phyloP scores from a whole-genome alignment of 2,113 vertebrate species.

The Bagarius yarrelli region DNA sequence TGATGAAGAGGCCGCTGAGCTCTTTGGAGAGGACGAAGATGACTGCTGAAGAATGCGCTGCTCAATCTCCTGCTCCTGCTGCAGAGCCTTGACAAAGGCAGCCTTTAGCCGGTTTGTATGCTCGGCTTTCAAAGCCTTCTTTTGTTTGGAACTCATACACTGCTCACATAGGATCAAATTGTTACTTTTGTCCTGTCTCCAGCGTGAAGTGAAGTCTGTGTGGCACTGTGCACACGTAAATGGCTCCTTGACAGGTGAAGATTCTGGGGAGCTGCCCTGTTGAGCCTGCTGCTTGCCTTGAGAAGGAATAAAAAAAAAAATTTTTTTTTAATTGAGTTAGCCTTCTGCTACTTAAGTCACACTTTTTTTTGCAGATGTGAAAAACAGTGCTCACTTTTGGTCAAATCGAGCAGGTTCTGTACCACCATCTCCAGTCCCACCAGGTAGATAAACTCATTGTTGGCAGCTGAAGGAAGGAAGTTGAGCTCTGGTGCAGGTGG shows the following conservation, averaged over 20 bases:
- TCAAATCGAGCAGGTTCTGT: conserved; percentile 92
- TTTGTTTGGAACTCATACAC: conserved; percentile 96
- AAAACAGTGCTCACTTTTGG: conserved; percentile 66
- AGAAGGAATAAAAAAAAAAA: background rate
- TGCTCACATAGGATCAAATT: conserved; percentile 91
- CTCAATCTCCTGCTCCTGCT: conserved; percentile 98
- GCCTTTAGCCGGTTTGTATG: conserved; percentile 95
- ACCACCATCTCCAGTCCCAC: conserved; percentile 96
- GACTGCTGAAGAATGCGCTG: conserved; percentile 91
- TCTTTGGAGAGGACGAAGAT: conserved; percentile 58
- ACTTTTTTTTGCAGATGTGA: background rate
- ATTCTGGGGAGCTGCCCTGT: conserved; percentile 54
- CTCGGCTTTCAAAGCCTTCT: conserved; percentile 92
- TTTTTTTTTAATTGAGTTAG: background rate
- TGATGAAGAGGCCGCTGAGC: conserved; percentile 60
- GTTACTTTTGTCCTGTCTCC: conserved; percentile 88
- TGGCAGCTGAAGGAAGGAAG: conserved; percentile 94
- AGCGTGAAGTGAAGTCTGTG: conserved; percentile 98
- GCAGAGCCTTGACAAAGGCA: conserved; percentile 95
- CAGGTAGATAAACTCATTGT: conserved; percentile 97
- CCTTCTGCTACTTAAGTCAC: background rate
- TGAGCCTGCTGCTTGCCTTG: conserved; percentile 74
- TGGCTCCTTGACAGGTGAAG: conserved; percentile 79
- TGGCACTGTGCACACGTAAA: conserved; percentile 91
- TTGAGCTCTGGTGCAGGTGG: conserved; percentile 91